These are phyloP conservation scores for Diploscapter pachys DNA, from an alignment of 1,140 invertebrate genomes.

Conservation along the genomic window DNA sequence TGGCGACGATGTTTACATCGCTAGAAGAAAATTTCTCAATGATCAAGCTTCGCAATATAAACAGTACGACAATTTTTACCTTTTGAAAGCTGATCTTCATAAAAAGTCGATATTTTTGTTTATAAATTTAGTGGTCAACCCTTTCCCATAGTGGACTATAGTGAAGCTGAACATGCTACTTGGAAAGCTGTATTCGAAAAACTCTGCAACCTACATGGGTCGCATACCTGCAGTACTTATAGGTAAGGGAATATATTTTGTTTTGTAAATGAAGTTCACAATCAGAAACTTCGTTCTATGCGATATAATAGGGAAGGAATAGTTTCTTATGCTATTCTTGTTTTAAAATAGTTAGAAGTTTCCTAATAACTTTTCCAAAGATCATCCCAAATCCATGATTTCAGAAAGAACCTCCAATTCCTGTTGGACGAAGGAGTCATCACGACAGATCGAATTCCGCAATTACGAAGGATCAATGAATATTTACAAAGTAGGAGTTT, in stretches of 20 bases:
- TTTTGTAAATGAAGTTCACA: neutral
- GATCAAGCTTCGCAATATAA: constrained; percentile 43
- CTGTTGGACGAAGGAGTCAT: constrained; percentile 85
- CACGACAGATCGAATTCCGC: constrained; percentile 80
- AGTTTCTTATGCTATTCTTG: too few relatives aligned
- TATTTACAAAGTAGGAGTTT: constrained; percentile 68
- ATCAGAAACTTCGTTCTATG: too few relatives aligned
- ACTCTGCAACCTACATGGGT: constrained; percentile 78
- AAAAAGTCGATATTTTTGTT: too few relatives aligned
- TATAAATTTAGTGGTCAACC: constrained; percentile 70
- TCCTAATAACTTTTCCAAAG: neutral
- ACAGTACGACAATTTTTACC: constrained; percentile 21
- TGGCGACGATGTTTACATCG: constrained; percentile 50
- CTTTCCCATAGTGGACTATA: constrained; percentile 84
- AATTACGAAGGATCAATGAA: constrained; percentile 87
- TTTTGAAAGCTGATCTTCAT: too few relatives aligned
- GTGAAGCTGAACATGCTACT: constrained; percentile 81
- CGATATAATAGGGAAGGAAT: too few relatives aligned
- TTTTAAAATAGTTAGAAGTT: too few relatives aligned
- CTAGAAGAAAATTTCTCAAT: constrained; percentile 49
- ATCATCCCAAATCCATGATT: neutral
- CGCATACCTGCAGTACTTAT: constrained; percentile 88
- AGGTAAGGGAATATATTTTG: constrained; percentile 57
- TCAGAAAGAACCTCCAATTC: constrained; percentile 71
- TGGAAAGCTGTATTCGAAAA: constrained; percentile 85